Conservation (phyloP, 1,140 invertebrate species). For the Dufourea novaeangliae region DNA sequence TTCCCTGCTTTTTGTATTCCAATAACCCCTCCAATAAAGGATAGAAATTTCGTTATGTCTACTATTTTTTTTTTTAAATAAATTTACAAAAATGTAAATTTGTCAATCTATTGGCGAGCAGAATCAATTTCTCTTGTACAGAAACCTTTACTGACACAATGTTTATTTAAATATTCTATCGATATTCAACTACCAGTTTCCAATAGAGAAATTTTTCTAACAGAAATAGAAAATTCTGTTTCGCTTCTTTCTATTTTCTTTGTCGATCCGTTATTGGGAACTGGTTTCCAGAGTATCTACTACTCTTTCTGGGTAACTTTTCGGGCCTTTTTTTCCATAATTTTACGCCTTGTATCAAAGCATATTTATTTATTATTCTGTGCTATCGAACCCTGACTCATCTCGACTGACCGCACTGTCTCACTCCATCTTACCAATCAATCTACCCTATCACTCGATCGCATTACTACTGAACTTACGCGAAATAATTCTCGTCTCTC, state of each 20-base stretch:
- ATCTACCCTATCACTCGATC: background rate
- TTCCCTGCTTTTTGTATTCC: too few relatives aligned
- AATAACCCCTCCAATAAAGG: too few relatives aligned
- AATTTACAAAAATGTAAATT: too few relatives aligned
- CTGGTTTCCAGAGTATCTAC: constrained; percentile 21
- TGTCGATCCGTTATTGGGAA: constrained; percentile 17
- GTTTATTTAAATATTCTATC: background rate
- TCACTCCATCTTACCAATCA: constrained; percentile 45
- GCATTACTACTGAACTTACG: constrained; percentile 14
- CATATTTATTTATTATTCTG: constrained; percentile 71
- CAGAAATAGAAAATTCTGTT: background rate
- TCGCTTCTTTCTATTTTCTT: background rate
- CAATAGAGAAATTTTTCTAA: background rate
- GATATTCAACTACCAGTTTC: constrained; percentile 7
- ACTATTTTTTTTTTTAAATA: too few relatives aligned
- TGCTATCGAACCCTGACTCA: constrained; percentile 75
- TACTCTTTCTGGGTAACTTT: constrained; percentile 48
- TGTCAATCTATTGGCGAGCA: too few relatives aligned
- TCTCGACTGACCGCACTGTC: constrained; percentile 66
- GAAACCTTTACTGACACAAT: background rate
- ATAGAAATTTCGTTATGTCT: too few relatives aligned
- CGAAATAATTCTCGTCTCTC: constrained; percentile 45
- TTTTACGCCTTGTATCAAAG: constrained; percentile 68
- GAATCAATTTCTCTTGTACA: background rate
- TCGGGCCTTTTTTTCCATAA: constrained; percentile 52